Base-by-base conservation (phyloP, 2,797 vertebrate genomes). In the Valencia hispanica region DNA sequence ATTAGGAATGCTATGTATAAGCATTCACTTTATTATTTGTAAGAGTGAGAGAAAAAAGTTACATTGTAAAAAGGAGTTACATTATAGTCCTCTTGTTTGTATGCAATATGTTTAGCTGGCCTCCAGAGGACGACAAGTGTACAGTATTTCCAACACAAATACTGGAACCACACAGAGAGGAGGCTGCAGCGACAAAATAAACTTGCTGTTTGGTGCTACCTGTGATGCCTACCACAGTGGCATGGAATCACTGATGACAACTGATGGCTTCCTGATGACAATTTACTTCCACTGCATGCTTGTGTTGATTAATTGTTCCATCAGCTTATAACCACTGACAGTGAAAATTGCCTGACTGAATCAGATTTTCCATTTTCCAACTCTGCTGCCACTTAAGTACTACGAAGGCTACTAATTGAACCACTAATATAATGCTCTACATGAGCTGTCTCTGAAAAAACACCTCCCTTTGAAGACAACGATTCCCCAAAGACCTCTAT, bases 211-310 rank as follows among this genome's bases (percentile, higher is more conserved):
- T 27, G 77, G 22, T 22, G 30, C 77, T 59, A 86, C 75, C 78
- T 86, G 73, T 73, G 76, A 63, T 84, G 74, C 81, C 70, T 83
- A 45, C 78, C 75, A 70, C 73, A 30, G 9, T 39, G 22, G 22
- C 4, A 20, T 74, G 73, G 68, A 79, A 85, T 68, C 27, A 1
- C 82, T 83, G 84, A 77, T 84, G 83, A 77, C 68, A 39, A 72
- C 81, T 90, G 89, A 88, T 90, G 82, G 85, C 71, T 90, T 91
- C 84, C 83, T 92, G 92, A 89, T 85, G 82, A 92, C 74, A 68
- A 84, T 84, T 90, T 92, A 84, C 86, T 90, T 78, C 75, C 80
- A 78, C 80, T 68, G 55, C 43, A 17, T 68, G 61, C 79, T 74
- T 61, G 73, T 55, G 80, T 78, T 91, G 84, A 90, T 93, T 89